Conservation (phyloP, 1,140 invertebrate genomes). For the Drosophila gunungcola region DNA sequence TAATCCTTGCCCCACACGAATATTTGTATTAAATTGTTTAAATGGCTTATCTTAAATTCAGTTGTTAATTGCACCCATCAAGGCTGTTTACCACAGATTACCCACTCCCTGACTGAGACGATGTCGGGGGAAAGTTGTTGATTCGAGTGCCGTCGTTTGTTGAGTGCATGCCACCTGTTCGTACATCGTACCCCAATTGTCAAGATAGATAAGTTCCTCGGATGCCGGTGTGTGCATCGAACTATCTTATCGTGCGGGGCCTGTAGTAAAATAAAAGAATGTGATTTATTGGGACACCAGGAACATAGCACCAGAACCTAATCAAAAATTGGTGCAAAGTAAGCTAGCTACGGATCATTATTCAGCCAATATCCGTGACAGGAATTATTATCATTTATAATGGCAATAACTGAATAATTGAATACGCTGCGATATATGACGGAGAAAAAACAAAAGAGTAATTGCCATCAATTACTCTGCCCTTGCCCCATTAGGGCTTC, state of each 20-base stretch:
- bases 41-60: slow-evolving; percentile 45
- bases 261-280: slow-evolving; percentile 2
- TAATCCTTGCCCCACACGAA: neutral
- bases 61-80: slow-evolving; percentile 36
- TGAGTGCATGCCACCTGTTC: slow-evolving; percentile 40
- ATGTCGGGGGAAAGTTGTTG: slow-evolving; percentile 6
- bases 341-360: slow-evolving; percentile 44
- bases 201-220: neutral
- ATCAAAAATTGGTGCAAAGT: slow-evolving; percentile 21
- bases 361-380: slow-evolving; percentile 55
- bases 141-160: slow-evolving; percentile 4
- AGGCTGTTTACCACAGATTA: slow-evolving; percentile 25
- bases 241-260: slow-evolving; percentile 27
- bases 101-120: neutral
- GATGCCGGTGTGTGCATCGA: slow-evolving; percentile 7
- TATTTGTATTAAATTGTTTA: slow-evolving; percentile 7
- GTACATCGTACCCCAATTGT: neutral
- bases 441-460: slow-evolving; percentile 26
- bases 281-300: slow-evolving; percentile 40
- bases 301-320: neutral
- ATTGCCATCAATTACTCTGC: slow-evolving; percentile 49
- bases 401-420: slow-evolving; percentile 41
- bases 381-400: slow-evolving; percentile 59
- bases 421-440: slow-evolving; percentile 35
- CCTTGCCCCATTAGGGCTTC: slow-evolving; percentile 35